A percentile compares a stretch with the other conserved stretches of the same genome.
Conservation (phyloP, 2,888 invertebrate species). For the Hirtodrosophila cameraria region DNA sequence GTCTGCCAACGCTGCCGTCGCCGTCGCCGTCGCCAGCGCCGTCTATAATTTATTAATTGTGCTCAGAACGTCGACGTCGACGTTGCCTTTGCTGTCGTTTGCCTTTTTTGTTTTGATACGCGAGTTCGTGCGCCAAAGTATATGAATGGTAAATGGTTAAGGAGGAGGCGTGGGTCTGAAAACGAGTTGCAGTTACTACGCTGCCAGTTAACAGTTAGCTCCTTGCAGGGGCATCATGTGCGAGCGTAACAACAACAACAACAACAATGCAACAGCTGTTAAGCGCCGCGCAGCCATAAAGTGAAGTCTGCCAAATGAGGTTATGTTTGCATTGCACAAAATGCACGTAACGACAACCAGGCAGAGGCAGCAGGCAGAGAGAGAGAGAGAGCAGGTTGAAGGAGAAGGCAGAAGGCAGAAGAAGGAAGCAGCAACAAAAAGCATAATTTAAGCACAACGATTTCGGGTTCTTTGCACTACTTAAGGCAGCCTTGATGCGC, state of each 20-base stretch:
- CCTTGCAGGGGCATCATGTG: slow-evolving; percentile 38
- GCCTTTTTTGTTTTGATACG: slow-evolving; percentile 71
- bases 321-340: slow-evolving; percentile 12
- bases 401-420: background rate
- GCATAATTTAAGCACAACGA: background rate
- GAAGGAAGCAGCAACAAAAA: too few relatives aligned
- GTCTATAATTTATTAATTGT: slow-evolving; percentile 77
- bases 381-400: background rate
- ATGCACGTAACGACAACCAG: slow-evolving; percentile 11
- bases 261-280: slow-evolving; percentile 46
- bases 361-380: background rate
- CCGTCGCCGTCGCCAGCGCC: slow-evolving; percentile 39
- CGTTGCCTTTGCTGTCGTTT: slow-evolving; percentile 17
- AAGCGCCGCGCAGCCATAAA: slow-evolving; percentile 8
- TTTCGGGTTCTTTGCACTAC: background rate
- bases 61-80: slow-evolving; percentile 60
- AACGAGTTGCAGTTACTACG: slow-evolving; percentile 47
- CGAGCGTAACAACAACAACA: slow-evolving; percentile 14
- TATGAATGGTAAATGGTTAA: slow-evolving; percentile 43
- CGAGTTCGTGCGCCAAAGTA: slow-evolving; percentile 63
- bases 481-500: background rate
- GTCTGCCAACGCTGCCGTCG: slow-evolving; percentile 40
- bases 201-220: slow-evolving; percentile 40
- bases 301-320: slow-evolving; percentile 14
- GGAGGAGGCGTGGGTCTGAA: slow-evolving; percentile 30